Evolutionary conservation across 2,888 invertebrate genomes (phyloP).

Genomic region (Campoplex capitator): DNA sequence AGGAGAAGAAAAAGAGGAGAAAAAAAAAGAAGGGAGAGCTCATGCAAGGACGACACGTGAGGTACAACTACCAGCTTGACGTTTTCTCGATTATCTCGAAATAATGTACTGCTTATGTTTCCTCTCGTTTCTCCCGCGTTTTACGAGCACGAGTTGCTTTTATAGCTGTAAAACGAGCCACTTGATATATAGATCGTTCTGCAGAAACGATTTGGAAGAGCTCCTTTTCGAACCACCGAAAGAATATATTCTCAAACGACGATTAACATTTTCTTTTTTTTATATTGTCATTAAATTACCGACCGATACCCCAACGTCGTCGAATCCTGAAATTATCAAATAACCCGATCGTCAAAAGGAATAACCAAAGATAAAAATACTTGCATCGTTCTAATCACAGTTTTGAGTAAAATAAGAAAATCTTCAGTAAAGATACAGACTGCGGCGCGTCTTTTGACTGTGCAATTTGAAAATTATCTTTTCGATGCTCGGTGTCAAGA

Average conservation of each 20-base stretch:
- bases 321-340: neutral
- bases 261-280: neutral
- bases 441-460: too few species aligned
- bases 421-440: neutral
- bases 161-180: conserved; percentile 12
- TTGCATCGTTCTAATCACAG: neutral
- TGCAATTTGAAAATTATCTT: too few species aligned
- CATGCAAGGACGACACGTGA: neutral
- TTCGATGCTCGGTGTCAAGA: too few species aligned
- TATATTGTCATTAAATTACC: neutral
- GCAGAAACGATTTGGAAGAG: conserved; percentile 9
- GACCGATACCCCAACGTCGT: neutral
- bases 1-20: neutral
- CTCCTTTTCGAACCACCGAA: conserved; percentile 2
- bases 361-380: neutral
- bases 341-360: neutral
- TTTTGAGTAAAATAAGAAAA: neutral
- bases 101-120: conserved; percentile 59
- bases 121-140: conserved; percentile 31
- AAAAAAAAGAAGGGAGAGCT: neutral
- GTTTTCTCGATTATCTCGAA: conserved; percentile 61
- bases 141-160: conserved; percentile 40
- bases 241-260: conserved; percentile 14
- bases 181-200: conserved; percentile 32
- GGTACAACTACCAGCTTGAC: conserved; percentile 36